Evolutionary conservation across 2,888 invertebrate genomes (phyloP), one percentile per base, ranked within the genome.

Genomic region (Tetanocera ferruginea): DNA sequence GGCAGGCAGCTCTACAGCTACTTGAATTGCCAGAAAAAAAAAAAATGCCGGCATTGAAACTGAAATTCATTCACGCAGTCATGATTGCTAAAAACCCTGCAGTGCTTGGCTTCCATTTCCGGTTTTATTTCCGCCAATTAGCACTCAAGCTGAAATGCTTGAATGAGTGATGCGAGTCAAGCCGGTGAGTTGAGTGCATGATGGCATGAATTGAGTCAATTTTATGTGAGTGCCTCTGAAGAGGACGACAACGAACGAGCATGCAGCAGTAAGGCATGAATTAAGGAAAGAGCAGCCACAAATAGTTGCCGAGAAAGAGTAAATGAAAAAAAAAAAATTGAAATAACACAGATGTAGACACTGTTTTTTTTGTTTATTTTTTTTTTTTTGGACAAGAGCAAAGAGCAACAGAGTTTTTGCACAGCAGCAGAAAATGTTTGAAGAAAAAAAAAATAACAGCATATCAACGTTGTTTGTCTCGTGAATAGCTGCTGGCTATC

Each of bases 41-140:
- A 37, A 37, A 37, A 37, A 37, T 14, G 11, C 14, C 11, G 43
- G 28, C 62, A 23, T 28, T 28, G 25, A 28, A 62, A 23, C 28
- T 23, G 28, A 25, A 25, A 28, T 62, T 28, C 62, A 25, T 28
- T 62, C 9, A 62, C 23, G 28, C 62, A 17, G 28, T 11, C 25
- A 25, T 11, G 31, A 43, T 43, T 43, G 43, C 11, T 43, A 60
- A 19, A 67, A 67, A 3, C 6, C n/a, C 34, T 19, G 37, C 49
- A 23, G 23, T 11, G 19, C 11, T 19, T 23, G 23, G 49, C 43
- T 31, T 60, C 64, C 73, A 62, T 74, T 74, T 74, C 62, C 62
- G 17, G 23, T 49, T 62, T 43, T 74, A 74, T 74, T 62, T 74
- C 73, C 73, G 73, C 43, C 73, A 74, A 74, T 74, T 74, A 74